Base-by-base conservation (phyloP, 35 echinoderm and acorn worm species). In the Eucidaris tribuloides region DNA sequence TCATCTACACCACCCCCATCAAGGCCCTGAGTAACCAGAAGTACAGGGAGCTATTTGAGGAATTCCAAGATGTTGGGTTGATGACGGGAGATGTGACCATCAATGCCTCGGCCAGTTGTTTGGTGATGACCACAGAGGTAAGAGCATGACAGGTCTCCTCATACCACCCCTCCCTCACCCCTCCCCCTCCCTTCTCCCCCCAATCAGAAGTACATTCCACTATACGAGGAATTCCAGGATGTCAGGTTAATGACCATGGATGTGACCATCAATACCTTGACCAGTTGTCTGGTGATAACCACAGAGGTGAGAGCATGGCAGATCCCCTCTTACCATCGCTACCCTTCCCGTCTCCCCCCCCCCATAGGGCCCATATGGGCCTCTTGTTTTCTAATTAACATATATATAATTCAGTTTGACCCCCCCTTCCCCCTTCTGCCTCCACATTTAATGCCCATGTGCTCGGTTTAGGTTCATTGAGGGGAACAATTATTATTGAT, bases 51-150 rank as follows among this genome's bases (percentile, higher is more conserved):
- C 45, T 93, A 43, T 93, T 84, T 83, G 90, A 99, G 45, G 96
- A 99, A 78, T 99, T 99, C 46, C 90, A 93, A 78, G 94, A 97
- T 82, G 90, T 99, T 11, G 96, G 96, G 3, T 52, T 99, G 61
- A 99, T 99, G 96, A 99, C 96, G 0, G 96, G 96, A 68, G 96
- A 99, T 39, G 87, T 99, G 9, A 99, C 96, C 4, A 99, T 99
- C 45, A 99, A 99, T 58, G 90, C 96, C 42, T 76, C 96, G 14
- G 96, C 96, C 28, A 99, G 96, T 74, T 99, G 96, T 30, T 87
- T 99, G 17, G 78, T 99, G 15, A 99, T 99, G 96, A 99, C 96
- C 37, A 99, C 96, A 79, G 96, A 99, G 87, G 96, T 93, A 24
- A 91, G 77, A 39, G n/a, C n/a, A n/a, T n/a, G n/a, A n/a, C n/a